phyloP scores from a whole-genome alignment of 2,888 invertebrate genomes.

The Laspeyria flexula region DNA sequence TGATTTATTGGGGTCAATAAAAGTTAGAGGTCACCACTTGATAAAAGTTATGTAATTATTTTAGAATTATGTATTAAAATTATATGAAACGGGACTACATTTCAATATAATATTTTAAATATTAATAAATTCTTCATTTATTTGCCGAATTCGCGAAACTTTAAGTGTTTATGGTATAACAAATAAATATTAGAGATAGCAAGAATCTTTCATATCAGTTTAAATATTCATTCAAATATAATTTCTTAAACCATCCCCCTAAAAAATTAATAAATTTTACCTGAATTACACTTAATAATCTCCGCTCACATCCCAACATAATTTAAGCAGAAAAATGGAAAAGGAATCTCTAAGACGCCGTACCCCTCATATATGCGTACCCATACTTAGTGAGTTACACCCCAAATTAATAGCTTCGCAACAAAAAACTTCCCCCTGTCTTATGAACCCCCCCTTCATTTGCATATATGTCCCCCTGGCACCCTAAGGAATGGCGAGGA shows the following conservation, averaged over 20 bases:
- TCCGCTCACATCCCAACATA: conserved; percentile 69
- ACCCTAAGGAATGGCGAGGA: conserved; percentile 82
- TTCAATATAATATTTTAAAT: too few species aligned
- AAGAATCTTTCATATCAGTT: conserved; percentile 39
- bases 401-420: conserved; percentile 86
- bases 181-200: too few species aligned
- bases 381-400: conserved; percentile 81
- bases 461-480: conserved; percentile 85
- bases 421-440: conserved; percentile 84
- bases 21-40: too few species aligned
- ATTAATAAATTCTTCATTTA: too few species aligned
- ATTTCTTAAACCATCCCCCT: conserved; percentile 21
- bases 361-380: conserved; percentile 67
- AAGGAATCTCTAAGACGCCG: conserved; percentile 61
- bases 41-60: too few species aligned
- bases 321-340: conserved; percentile 73
- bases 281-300: conserved; percentile 78
- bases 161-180: too few species aligned
- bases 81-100: too few species aligned
- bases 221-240: conserved; percentile 24
- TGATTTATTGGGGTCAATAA: too few species aligned
- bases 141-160: too few species aligned
- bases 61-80: too few species aligned
- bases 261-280: conserved; percentile 65
- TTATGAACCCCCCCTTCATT: conserved; percentile 74